Evolutionary conservation across 2,888 invertebrate species (phyloP), one percentile per base, ranked within the genome.

Genomic region (Hirtodrosophila duncani): DNA sequence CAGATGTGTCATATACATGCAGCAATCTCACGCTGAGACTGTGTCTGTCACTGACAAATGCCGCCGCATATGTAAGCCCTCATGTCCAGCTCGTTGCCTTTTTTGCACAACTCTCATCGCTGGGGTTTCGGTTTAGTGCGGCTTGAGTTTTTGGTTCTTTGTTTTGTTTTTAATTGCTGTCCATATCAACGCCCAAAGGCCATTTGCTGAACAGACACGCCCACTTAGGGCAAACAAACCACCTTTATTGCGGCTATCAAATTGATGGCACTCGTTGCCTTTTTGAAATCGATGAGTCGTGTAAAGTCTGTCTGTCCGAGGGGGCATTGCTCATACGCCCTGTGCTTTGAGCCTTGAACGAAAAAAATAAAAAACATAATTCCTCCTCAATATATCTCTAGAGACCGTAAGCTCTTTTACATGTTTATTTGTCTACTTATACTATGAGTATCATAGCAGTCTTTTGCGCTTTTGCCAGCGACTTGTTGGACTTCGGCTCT

Each of bases 161-260:
- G 26, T 51, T 50, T 59, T 23, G 17, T 37, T 63, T 72, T 63
- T 72, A 74, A 72, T 74, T 72, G 72, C 50, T 62, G 43, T 9
- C 38, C 52, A 46, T 43, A 48, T 51, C 31, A 24, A 57, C 57
- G 57, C 39, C 57, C 34, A 10, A 31, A 34, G 56, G 39, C 26
- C 48, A 37, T 37, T 41, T 48, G 27, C 13, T 4, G 10, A 8
- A 45, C 29, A 31, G 39, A 11, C 41, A 36, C 56, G 46, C 51
- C 42, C 16, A 41, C 24, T 24, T 29, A 10, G 33, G 20, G 2
- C 8, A 6, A 31, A 2, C 7, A 31, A 11, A 36, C 45, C 49
- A 23, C 27, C 27, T 52, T 42, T 45, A 36, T 41, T 38, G 52
- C 38, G 30, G 44, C 61, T 67, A 74, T 64, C 42, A 44, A 74